Percentiles rank a stretch among this genome's conserved stretches.
Evolutionary conservation across 2,797 vertebrate genomes (phyloP).

Genomic region (Sebastiscus tertius): DNA sequence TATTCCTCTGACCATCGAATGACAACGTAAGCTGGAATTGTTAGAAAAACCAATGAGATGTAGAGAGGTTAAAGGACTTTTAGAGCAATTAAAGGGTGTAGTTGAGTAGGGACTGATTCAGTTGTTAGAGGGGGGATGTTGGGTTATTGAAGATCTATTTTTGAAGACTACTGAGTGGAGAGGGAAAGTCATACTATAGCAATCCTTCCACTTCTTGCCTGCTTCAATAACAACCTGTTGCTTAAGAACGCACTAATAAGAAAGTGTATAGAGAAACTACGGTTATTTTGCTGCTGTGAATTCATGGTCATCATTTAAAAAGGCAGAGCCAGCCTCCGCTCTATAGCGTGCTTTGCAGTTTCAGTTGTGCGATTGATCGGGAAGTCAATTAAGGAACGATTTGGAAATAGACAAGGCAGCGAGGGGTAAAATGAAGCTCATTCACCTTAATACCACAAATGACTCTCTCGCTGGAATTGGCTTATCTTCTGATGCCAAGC

Average conservation of each 20-base stretch:
- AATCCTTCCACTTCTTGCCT: background rate
- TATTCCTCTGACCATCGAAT: background rate
- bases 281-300: background rate
- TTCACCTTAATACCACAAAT: conserved; percentile 64
- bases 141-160: conserved; percentile 25
- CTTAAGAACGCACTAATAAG: background rate
- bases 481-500: conserved; percentile 57
- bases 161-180: background rate
- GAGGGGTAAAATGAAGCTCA: conserved; percentile 52
- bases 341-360: background rate
- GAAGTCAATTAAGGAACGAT: conserved; percentile 65
- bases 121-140: background rate
- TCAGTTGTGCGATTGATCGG: conserved; percentile 47
- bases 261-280: background rate
- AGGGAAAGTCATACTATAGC: background rate
- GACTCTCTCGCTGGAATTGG: conserved; percentile 52
- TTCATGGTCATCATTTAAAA: background rate
- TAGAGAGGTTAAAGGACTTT: background rate
- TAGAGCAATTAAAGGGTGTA: conserved; percentile 11
- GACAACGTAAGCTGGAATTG: background rate
- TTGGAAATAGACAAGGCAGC: conserved; percentile 55
- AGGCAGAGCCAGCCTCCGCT: background rate
- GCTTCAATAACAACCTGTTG: background rate
- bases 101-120: conserved; percentile 8
- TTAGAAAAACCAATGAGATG: conserved; percentile 12